These are phyloP conservation scores for Drosophila oshimai DNA, from an alignment of 1,140 invertebrate species.

Conservation along the genomic window DNA sequence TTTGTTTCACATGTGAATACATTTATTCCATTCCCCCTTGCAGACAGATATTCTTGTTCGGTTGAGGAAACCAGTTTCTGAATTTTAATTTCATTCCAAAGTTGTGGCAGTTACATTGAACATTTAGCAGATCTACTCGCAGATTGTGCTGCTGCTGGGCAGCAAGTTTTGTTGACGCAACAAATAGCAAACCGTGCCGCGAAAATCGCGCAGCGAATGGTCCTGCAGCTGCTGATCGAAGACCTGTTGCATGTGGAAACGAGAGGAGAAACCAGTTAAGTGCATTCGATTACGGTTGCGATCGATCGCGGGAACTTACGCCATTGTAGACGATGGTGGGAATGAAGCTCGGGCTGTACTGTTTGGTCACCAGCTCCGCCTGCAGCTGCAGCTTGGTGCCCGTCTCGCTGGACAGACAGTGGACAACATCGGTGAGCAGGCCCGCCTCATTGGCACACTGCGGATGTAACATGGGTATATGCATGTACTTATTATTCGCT, in stretches of 20 bases:
- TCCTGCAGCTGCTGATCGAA: conserved; percentile 79
- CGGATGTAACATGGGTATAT: not conserved
- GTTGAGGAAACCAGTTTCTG: conserved; percentile 20
- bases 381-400: conserved; percentile 83
- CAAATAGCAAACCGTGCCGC: conserved; percentile 65
- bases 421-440: conserved; percentile 73
- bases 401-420: conserved; percentile 79
- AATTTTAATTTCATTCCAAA: conserved; percentile 41
- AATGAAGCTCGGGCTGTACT: conserved; percentile 84
- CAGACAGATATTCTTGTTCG: conserved; percentile 20
- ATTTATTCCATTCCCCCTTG: not conserved
- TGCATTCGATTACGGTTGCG: conserved; percentile 28
- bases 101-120: conserved; percentile 30
- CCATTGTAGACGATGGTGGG: conserved; percentile 85
- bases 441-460: conserved; percentile 83
- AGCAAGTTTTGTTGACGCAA: conserved; percentile 54
- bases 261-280: conserved; percentile 40
- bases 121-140: conserved; percentile 38
- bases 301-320: conserved; percentile 59
- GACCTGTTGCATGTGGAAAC: conserved; percentile 60
- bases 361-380: conserved; percentile 84
- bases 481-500: not conserved
- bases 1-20: not conserved
- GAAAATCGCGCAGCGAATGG: conserved; percentile 69
- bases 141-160: conserved; percentile 33